Base-by-base conservation (phyloP, 2,113 vertebrate genomes). In the Acrocephalus arundinaceus region DNA sequence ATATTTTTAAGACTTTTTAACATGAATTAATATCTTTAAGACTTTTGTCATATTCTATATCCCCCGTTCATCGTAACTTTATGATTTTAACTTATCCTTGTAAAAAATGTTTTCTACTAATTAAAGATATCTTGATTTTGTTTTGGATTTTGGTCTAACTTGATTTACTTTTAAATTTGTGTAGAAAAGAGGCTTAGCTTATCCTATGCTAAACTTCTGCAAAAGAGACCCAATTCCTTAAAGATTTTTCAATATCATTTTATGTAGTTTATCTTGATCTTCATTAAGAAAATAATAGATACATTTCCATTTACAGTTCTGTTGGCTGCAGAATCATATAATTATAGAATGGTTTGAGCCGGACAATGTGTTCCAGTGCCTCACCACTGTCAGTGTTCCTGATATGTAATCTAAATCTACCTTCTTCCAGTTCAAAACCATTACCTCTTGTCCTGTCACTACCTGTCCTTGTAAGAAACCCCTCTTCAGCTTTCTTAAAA, bases 401-500 rank as follows among this genome's bases (percentile, higher is more conserved):
- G 13, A 66, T 28, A 33, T 0, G 0, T 20, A 45, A 51, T 66
- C 18, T 58, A 37, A 59, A 45, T 74, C 15, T 49, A 43, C 7
- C 4, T 9, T 63, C 75, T 63, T 72, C 41, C 27, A 58, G 18
- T 39, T 46, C 15, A 21, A n/a, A 75, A 23, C 23, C 28, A 24
- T 74, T 46, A 10, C 6, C 7, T 67, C 61, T 59, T 89, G 19
- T 74, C 16, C 46, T 67, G 21, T 35, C 25, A 43, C 35, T 23
- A 13, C 3, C 35, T 30, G 5, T 51, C 51, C 17, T 72, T 65
- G 21, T 27, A 37, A 65, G 22, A 65, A 58, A 35, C 15, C 15
- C 19, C 18, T 31, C 37, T 66, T 35, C 45, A 46, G 3, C 45
- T 59, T 25, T 33, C 6, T 45, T 37, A 5, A 11, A 63, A 73